Conservation (phyloP, 2,113 vertebrate species). For the Pygoscelis antarcticus region DNA sequence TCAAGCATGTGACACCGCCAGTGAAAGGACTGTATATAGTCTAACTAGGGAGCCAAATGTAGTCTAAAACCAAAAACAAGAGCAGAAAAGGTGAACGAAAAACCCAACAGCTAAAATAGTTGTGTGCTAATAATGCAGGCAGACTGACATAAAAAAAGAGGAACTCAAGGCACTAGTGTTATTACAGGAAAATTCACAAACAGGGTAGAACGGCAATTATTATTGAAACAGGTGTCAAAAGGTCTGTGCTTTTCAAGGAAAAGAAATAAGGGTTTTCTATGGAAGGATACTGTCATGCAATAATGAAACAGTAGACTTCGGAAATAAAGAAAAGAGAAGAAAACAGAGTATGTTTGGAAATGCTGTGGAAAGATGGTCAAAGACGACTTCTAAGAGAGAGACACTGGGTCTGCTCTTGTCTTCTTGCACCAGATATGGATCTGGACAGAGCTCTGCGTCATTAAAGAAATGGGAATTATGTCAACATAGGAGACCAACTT, state of each 20-base stretch:
- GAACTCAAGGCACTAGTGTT: neutral
- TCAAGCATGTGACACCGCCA: neutral
- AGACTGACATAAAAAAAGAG: neutral
- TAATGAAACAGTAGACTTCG: neutral
- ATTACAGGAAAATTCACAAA: slow-evolving; percentile 19
- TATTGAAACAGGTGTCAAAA: slow-evolving; percentile 9
- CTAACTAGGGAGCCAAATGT: neutral
- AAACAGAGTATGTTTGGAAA: neutral
- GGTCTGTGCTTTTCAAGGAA: slow-evolving; percentile 1
- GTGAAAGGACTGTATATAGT: neutral
- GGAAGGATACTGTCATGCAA: neutral
- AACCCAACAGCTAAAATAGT: neutral
- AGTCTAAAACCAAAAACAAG: neutral
- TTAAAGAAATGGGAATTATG: neutral
- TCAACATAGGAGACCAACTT: neutral
- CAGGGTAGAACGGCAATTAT: neutral
- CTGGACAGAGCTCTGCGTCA: neutral
- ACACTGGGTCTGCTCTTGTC: neutral
- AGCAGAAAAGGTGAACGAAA: neutral
- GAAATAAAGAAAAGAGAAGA: neutral
- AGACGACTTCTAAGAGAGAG: neutral
- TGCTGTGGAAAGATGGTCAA: neutral
- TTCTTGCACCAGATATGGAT: neutral
- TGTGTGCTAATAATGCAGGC: neutral
- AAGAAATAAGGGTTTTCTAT: neutral